A percentile compares a stretch with the other conserved stretches of the same genome.
phyloP scores from a whole-genome alignment of 2,888 invertebrate species.

The Tetragonisca angustula region DNA sequence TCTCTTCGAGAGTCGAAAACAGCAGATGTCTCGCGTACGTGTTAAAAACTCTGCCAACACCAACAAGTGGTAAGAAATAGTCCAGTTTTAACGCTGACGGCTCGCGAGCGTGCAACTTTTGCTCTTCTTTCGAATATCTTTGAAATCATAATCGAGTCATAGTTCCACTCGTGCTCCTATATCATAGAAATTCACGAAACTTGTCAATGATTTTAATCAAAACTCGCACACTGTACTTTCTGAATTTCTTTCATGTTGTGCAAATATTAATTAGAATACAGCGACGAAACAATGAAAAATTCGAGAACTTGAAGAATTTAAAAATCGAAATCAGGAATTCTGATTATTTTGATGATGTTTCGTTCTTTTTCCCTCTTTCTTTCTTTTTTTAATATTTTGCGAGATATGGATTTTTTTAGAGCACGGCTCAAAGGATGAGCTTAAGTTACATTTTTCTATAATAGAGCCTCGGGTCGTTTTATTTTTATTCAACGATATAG shows the following conservation, averaged over 20 bases:
- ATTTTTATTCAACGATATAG: neutral
- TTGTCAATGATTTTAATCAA: too few relatives aligned
- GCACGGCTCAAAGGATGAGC: neutral
- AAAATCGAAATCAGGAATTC: too few relatives aligned
- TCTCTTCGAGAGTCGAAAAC: neutral
- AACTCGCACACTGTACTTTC: too few relatives aligned
- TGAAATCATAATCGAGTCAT: neutral
- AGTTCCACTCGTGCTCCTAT: neutral
- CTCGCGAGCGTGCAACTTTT: neutral
- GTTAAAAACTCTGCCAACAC: conserved; percentile 11
- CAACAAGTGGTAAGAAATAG: conserved; percentile 12
- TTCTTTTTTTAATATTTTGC: too few relatives aligned
- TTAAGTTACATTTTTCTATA: neutral
- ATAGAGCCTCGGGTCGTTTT: neutral
- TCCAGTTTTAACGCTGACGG: neutral
- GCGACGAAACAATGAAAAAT: too few relatives aligned
- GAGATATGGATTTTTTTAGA: neutral
- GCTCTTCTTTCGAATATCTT: neutral
- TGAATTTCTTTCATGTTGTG: too few relatives aligned
- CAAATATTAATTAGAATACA: too few relatives aligned
- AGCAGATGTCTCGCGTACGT: neutral
- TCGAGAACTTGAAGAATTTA: too few relatives aligned
- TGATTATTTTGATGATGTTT: too few relatives aligned
- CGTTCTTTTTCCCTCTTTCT: too few relatives aligned
- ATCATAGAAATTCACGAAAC: neutral